These are phyloP conservation scores for Ceratina calcarata DNA, from an alignment of 1,140 invertebrate species.

Conservation along the genomic window DNA sequence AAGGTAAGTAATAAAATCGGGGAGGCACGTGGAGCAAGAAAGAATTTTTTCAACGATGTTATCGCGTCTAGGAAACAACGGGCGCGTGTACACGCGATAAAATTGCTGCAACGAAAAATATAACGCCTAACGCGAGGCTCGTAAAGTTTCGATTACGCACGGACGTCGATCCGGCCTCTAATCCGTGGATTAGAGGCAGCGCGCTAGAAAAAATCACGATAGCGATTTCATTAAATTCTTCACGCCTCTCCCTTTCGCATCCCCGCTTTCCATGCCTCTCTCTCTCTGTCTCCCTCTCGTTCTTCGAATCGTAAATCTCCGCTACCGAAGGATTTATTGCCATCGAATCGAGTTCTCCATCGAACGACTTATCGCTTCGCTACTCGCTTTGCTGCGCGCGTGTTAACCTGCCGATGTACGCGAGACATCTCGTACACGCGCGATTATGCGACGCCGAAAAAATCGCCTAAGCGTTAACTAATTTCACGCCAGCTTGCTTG, in stretches of 20 bases:
- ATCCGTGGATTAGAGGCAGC: constrained; percentile 60
- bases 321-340: constrained; percentile 70
- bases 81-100: constrained; percentile 16
- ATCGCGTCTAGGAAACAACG: neutral
- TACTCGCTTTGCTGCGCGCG: constrained; percentile 35
- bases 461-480: neutral
- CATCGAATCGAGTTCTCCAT: constrained; percentile 68
- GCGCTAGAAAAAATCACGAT: constrained; percentile 63
- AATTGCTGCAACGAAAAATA: constrained; percentile 18
- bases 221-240: constrained; percentile 72
- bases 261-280: neutral
- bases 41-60: neutral
- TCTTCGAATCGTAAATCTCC: constrained; percentile 66
- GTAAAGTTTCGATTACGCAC: constrained; percentile 59
- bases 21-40: too few species aligned
- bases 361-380: constrained; percentile 65
- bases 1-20: neutral
- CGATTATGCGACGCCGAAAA: neutral
- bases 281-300: neutral
- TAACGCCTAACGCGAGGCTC: constrained; percentile 27
- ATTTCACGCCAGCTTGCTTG: neutral
- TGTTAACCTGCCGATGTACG: constrained; percentile 43
- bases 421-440: constrained; percentile 12
- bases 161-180: constrained; percentile 57
- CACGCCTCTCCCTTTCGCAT: constrained; percentile 32